Base-by-base conservation (phyloP, 1,140 invertebrate genomes). In the Eupeodes corollae region DNA sequence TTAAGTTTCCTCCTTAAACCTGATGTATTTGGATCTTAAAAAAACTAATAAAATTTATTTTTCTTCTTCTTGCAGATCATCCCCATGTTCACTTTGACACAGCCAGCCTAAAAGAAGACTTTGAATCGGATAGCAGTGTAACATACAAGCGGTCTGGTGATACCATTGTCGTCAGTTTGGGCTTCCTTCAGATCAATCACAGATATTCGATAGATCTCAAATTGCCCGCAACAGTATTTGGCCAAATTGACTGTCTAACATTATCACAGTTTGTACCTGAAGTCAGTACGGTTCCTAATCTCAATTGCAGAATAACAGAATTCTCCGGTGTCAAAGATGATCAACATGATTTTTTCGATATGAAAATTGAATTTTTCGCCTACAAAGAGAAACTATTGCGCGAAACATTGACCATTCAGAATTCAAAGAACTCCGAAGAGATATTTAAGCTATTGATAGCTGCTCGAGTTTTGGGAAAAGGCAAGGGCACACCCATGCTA, bases 401-500 rank as follows among this genome's bases (percentile, higher is more conserved):
- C 16, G 73, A 76, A 49, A 57, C 66, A 26, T 39, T 76, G 37
- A 69, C 68, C 43, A 63, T 72, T 13, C 50, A 73, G 3, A 70
- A 73, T 44, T 49, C 61, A 14, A 59, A 53, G 35, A 64, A 67
- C 47, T 49, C 51, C 32, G 59, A 66, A 52, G 63, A 64, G 32
- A 49, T 61, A 44, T 46, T 67, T 8, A 65, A 67, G 48, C 45
- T 68, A 44, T 46, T 68, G 11, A 62, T 68, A 34, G 54, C 56
- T n/a, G 69, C 70, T 5, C 62, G 71, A 31, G 66, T 75, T 1
- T 53, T 75, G 46, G 74, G 70, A 11, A 74, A 74, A 51, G 72
- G 71, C 45, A 74, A 75, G 52, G 74, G 74, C 0, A 76, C 73
- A 3, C 74, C 74, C 19, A 59, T 76, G 51, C 50, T 76, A 46